These are phyloP conservation scores for Microcebus jonahi DNA, from an alignment of 2,113 vertebrate species.

Conservation along the genomic window DNA sequence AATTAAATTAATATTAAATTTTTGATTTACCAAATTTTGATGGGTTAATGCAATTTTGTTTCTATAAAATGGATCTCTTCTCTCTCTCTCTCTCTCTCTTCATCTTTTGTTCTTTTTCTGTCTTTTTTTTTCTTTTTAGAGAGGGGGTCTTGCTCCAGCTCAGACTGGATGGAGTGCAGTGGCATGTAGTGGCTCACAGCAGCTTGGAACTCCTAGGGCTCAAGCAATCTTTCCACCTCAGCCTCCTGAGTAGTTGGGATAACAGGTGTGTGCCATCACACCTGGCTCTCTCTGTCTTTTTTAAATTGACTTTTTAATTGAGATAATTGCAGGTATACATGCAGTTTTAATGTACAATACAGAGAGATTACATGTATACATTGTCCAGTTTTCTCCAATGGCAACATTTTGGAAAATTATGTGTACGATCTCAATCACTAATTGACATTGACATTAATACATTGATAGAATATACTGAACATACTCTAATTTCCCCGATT, in stretches of 20 bases:
- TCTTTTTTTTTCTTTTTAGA: not conserved
- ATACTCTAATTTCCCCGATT: not conserved
- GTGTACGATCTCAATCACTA: not conserved
- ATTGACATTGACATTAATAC: not conserved
- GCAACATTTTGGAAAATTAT: not conserved
- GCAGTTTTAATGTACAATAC: not conserved
- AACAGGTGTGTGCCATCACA: too few relatives aligned
- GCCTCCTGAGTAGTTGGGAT: too few relatives aligned
- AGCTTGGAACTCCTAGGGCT: too few relatives aligned
- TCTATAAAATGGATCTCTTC: not conserved
- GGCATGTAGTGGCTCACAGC: too few relatives aligned
- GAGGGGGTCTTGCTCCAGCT: too few relatives aligned
- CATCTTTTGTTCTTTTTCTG: not conserved
- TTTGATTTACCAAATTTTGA: constrained; percentile 1
- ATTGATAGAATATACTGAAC: not conserved
- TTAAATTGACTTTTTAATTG: not conserved
- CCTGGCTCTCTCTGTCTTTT: too few relatives aligned
- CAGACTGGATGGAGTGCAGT: too few relatives aligned
- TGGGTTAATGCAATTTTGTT: not conserved
- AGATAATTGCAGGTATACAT: not conserved
- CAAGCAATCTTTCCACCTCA: too few relatives aligned
- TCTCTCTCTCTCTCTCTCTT: not conserved
- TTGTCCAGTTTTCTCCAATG: not conserved
- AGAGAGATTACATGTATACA: not conserved
- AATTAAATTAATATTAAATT: not conserved